phyloP scores from a whole-genome alignment of 2,113 vertebrate species.

The Crotalus tigris region DNA sequence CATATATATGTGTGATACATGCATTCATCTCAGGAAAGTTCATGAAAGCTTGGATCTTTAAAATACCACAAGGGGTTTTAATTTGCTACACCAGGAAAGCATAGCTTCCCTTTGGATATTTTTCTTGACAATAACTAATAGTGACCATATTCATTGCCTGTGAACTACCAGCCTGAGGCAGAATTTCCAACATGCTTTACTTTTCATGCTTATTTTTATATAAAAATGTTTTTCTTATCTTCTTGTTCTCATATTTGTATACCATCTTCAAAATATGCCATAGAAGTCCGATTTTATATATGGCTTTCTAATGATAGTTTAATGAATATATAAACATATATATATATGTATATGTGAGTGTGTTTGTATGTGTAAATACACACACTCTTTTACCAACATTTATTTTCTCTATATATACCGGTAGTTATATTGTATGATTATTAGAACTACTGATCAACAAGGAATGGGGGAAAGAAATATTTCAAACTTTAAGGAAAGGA shows the following conservation, averaged over 20 bases:
- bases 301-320: constrained; percentile 32
- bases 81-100: neutral
- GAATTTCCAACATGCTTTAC: constrained; percentile 22
- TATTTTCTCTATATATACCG: constrained; percentile 15
- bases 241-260: constrained; percentile 32
- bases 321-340: constrained; percentile 3
- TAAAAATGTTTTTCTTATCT: constrained; percentile 28
- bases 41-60: neutral
- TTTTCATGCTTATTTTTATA: constrained; percentile 20
- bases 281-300: constrained; percentile 11
- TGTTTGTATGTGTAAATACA: neutral
- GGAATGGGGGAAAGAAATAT: neutral
- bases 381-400: constrained; percentile 2
- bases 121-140: constrained; percentile 22
- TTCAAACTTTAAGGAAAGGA: constrained; percentile 28
- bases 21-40: neutral
- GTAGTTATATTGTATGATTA: neutral
- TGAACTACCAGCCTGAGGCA: constrained; percentile 13
- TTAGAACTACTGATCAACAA: constrained; percentile 32
- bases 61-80: neutral
- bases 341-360: neutral
- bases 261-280: constrained; percentile 29
- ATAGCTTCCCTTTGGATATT: neutral
- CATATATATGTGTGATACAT: neutral
- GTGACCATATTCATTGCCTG: constrained; percentile 36